A percentile compares a stretch with the other conserved stretches of the same genome.
Conservation (phyloP, 1,140 invertebrate species). For the Zaprionus ghesquierei region DNA sequence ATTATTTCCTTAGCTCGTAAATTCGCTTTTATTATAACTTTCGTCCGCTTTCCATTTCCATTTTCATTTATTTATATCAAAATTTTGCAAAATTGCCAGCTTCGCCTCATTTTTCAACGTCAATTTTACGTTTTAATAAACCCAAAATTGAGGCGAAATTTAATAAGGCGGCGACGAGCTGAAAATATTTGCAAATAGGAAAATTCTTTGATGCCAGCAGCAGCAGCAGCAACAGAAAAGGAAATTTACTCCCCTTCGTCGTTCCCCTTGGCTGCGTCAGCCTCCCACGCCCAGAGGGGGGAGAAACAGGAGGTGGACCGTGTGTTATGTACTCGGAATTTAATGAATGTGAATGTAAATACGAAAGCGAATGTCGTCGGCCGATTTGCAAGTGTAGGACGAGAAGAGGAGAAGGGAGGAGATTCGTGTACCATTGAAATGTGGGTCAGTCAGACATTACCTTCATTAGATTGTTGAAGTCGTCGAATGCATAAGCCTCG, state of each 20-base stretch:
- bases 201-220: constrained; percentile 66
- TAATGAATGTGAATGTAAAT: constrained; percentile 67
- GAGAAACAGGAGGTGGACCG: not conserved
- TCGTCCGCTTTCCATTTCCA: not conserved
- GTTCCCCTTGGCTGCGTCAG: constrained; percentile 8
- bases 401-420: not conserved
- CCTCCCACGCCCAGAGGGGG: not conserved
- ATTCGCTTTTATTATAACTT: not conserved
- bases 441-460: constrained; percentile 69
- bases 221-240: not conserved
- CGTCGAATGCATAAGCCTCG: constrained; percentile 81
- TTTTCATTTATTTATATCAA: constrained; percentile 15
- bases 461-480: constrained; percentile 82
- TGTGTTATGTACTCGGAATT: constrained; percentile 50
- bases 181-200: constrained; percentile 54
- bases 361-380: constrained; percentile 35
- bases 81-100: not conserved
- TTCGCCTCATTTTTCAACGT: constrained; percentile 21
- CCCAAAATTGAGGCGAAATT: constrained; percentile 54
- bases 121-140: constrained; percentile 33
- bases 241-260: not conserved
- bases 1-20: not conserved
- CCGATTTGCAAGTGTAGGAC: constrained; percentile 20
- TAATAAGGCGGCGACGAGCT: constrained; percentile 37
- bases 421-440: constrained; percentile 20